Evolutionary conservation across 1,140 invertebrate species (phyloP).

Genomic region (Pseudomyrmex dendroicus): DNA sequence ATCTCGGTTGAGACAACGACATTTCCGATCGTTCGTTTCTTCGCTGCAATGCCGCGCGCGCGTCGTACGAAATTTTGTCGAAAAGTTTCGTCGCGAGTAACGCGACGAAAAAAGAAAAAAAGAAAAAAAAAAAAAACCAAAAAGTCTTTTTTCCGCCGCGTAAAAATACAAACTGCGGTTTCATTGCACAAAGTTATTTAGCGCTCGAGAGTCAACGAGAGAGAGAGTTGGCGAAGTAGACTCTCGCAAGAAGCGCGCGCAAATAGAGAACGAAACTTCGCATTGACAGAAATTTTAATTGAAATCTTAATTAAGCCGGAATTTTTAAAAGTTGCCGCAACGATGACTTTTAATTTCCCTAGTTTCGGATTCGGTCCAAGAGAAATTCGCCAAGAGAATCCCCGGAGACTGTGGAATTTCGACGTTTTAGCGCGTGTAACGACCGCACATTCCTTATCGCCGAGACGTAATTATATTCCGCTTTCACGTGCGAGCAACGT

Average conservation of each 20-base stretch:
- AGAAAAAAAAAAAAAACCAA: too few relatives aligned
- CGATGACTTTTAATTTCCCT: not conserved
- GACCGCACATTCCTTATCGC: not conserved
- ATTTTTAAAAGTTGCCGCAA: slow-evolving; percentile 8
- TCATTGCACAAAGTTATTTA: slow-evolving; percentile 23
- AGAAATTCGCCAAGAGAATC: not conserved
- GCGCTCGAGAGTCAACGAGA: not conserved
- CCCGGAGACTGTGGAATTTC: not conserved
- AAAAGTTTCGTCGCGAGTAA: not conserved
- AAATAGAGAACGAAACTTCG: not conserved
- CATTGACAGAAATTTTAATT: slow-evolving; percentile 26
- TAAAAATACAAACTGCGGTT: not conserved
- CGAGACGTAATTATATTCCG: not conserved
- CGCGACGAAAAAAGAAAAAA: too few relatives aligned
- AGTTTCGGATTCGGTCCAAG: not conserved
- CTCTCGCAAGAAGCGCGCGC: too few relatives aligned
- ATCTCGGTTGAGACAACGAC: not conserved
- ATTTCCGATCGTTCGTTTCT: slow-evolving; percentile 12
- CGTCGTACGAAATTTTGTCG: too few relatives aligned
- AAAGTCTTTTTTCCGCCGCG: not conserved
- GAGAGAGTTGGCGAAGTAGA: too few relatives aligned
- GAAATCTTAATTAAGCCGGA: slow-evolving; percentile 13
- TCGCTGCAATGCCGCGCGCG: not conserved
- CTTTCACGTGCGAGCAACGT: not conserved
- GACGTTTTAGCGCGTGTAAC: slow-evolving; percentile 1